Evolutionary conservation across 2,113 vertebrate genomes (phyloP).

Genomic region (Oreochromis niloticus): DNA sequence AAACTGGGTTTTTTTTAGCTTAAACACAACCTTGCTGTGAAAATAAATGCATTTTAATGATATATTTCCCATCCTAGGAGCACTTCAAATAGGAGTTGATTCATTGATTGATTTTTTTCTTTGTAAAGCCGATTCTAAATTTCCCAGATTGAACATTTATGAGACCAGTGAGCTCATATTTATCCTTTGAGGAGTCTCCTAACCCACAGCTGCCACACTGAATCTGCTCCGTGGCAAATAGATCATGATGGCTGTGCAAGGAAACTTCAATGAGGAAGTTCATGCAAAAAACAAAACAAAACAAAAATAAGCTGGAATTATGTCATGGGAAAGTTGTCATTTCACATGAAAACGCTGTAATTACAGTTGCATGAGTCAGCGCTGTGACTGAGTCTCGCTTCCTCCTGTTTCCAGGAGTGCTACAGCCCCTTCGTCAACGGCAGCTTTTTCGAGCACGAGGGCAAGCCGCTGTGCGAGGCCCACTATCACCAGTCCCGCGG

Average conservation of each 20-base stretch:
- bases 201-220: background rate
- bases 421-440: constrained; percentile 85
- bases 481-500: constrained; percentile 88
- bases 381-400: background rate
- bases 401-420: constrained; percentile 74
- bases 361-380: background rate
- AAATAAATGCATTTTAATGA: background rate
- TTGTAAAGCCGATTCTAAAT: background rate
- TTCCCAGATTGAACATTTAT: background rate
- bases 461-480: constrained; percentile 85
- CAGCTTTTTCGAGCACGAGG: constrained; percentile 89
- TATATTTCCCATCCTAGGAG: background rate
- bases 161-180: background rate
- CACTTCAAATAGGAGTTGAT: background rate
- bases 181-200: background rate
- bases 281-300: background rate
- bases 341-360: background rate
- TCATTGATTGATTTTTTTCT: background rate
- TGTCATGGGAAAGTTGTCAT: constrained; percentile 12
- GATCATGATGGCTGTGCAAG: background rate
- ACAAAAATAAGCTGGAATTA: background rate
- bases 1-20: background rate
- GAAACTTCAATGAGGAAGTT: background rate
- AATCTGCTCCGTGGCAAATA: background rate
- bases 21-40: background rate